phyloP scores from a whole-genome alignment of 2,888 invertebrate species.

The Ichneumon xanthorius region DNA sequence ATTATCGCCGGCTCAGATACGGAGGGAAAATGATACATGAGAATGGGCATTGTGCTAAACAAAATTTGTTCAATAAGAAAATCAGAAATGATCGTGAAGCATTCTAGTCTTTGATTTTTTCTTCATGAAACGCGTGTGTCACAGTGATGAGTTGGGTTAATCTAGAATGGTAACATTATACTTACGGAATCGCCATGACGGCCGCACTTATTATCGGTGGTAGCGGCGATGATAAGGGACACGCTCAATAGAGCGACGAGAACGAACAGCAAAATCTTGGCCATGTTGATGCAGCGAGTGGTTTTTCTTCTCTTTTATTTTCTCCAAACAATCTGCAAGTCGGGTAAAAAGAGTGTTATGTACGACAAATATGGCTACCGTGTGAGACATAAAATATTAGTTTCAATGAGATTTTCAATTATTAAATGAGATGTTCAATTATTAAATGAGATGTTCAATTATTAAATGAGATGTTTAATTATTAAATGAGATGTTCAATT shows the following conservation, averaged over 20 bases:
- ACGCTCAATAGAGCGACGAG: slow-evolving; percentile 73
- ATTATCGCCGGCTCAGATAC: neutral
- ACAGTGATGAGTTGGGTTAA: neutral
- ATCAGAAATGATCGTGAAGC: neutral
- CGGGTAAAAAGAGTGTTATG: neutral
- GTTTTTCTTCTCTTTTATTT: neutral
- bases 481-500: neutral
- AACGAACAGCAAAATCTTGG: slow-evolving; percentile 72
- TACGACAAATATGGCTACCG: neutral
- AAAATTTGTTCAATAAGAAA: neutral
- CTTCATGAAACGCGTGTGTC: neutral
- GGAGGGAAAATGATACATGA: neutral
- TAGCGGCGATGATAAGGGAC: slow-evolving; percentile 74
- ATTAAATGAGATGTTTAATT: neutral
- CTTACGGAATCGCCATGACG: slow-evolving; percentile 80
- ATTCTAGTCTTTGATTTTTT: neutral
- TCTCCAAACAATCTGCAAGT: slow-evolving; percentile 39
- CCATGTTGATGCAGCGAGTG: slow-evolving; percentile 69
- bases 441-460: too few relatives aligned
- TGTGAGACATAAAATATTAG: neutral
- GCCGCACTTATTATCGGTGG: slow-evolving; percentile 66
- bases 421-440: neutral
- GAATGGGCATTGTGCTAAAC: neutral
- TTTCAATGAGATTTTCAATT: neutral
- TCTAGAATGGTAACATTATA: slow-evolving; percentile 60